A percentile compares a stretch with the other conserved stretches of the same genome.
phyloP scores from a whole-genome alignment of 1,140 invertebrate genomes.

The Saccostrea cuccullata region DNA sequence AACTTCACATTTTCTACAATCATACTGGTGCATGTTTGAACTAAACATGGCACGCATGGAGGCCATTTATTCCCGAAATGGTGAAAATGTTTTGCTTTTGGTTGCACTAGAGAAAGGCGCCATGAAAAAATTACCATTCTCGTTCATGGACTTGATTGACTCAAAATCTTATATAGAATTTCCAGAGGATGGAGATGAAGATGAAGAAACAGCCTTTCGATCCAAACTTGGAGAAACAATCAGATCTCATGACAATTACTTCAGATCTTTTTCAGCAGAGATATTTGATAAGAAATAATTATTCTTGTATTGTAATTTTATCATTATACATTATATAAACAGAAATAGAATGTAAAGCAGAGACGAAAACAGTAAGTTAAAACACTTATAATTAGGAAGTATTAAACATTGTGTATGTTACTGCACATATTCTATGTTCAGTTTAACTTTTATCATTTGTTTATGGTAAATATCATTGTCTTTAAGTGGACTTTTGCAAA shows the following conservation, averaged over 20 bases:
- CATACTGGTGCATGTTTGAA: constrained; percentile 86
- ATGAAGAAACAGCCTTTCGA: background rate
- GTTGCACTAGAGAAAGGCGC: constrained; percentile 59
- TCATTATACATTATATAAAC: no score
- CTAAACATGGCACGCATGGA: constrained; percentile 78
- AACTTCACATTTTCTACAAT: constrained; percentile 82
- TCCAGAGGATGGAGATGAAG: constrained; percentile 40
- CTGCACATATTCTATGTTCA: no score
- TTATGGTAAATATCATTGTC: no score
- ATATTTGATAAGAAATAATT: background rate
- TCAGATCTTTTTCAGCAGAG: background rate
- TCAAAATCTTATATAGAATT: constrained; percentile 60
- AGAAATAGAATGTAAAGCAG: no score
- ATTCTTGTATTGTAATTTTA: no score
- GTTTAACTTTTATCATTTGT: no score
- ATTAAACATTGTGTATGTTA: no score
- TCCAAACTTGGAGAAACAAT: background rate
- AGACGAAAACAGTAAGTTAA: no score
- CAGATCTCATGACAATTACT: background rate
- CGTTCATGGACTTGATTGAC: constrained; percentile 58
- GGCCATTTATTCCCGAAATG: constrained; percentile 57
- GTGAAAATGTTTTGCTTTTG: constrained; percentile 58
- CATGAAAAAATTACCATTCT: constrained; percentile 49
- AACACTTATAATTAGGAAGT: no score
- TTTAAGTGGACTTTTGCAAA: no score